Base-by-base conservation (phyloP, 64 coral and sea anemone genomes). In the Montipora cactus region DNA sequence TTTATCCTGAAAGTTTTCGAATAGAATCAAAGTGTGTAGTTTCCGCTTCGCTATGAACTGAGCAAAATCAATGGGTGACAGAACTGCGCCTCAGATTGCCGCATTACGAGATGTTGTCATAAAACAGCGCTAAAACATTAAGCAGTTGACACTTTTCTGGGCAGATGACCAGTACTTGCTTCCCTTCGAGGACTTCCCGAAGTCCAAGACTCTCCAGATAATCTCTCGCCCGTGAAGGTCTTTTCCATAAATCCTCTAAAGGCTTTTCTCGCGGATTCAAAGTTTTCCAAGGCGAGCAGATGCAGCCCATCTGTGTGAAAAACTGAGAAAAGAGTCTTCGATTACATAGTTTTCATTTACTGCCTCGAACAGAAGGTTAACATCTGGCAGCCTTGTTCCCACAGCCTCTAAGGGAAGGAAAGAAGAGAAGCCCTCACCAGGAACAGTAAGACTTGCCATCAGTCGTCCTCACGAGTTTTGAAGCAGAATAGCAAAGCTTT, bases 101-200 rank as follows among this genome's bases (percentile, higher is more conserved):
- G 2, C 81, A 3, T 86, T 89, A 97, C 51, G 94, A 92, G 25
- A 92, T 90, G 52, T 88, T 93, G 0, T 72, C 69, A 53, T 79
- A 92, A 90, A 97, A 97, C 18, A 97, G 81, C 37, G 95, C 87
- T 77, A 97, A 93, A 89, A 97, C 81, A 44, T 97, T 97, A 4
- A 97, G 55, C 16, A 97, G 93, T 58, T 97, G 92, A 47, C 74
- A 94, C 13, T 87, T 77, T 16, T 88, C 51, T 21, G 95, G 95
- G 48, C 92, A 97, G 76, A 89, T 44, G 20, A 97, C 95, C 28
- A 94, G 59, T 58, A 91, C 83, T 62, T 94, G 95, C 2, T 78
- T 68, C 15, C 72, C 67, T 14, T 81, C 23, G 28, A 77, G 8
- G 22, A 49, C 79, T 44, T 97, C 95, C 52, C 59, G 9, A 14